Evolutionary conservation across 2,797 vertebrate genomes (phyloP), one percentile per base, ranked within the genome.

Genomic region (Rhinoraja longicauda): DNA sequence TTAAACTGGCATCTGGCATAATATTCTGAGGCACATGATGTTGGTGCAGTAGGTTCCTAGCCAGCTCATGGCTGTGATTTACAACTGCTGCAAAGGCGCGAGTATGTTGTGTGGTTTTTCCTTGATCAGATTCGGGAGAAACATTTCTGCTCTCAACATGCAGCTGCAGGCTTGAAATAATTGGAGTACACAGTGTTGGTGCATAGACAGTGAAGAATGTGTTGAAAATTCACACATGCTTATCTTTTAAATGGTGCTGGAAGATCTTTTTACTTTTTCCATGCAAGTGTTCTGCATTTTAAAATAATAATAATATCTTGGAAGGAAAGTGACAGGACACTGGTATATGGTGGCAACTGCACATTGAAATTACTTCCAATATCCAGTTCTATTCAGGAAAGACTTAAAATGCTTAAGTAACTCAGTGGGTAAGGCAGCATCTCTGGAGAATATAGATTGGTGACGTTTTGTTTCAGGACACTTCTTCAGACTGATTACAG

Each of bases 171-270:
- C 90, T 26, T 92, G 70, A 92, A 72, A 75, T 92, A 73, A 26
- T 17, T 92, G 67, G n/a, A 39, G 72, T 92, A 67, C 36, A 45
- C 53, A 7, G 0, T 26, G 9, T 45, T 59, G 57, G 88, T 24
- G 24, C 45, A 6, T 36, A 53, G 90, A n/a, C 19, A 15, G 45
- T 73, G 32, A 92, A 57, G 70, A 75, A 45, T 29, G 90, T 73
- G 70, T 57, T n/a, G 70, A 73, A 92, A 67, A 73, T 91, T 91
- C 70, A 92, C 64, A 75, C 90, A 92, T 92, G 90, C 39, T 75
- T 57, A 91, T 92, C 39, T 92, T 92, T 13, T 2, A 92, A 92
- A 73, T 67, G n/a, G 59, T 88, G 59, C 5, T 10, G 9, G 53
- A 59, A 84, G 26, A 57, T n/a, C 53, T 59, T 62, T 84, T 77